Evolutionary conservation across 2,113 vertebrate genomes (phyloP), one percentile per base, ranked within the genome.

Genomic region (Odocoileus hemionus): DNA sequence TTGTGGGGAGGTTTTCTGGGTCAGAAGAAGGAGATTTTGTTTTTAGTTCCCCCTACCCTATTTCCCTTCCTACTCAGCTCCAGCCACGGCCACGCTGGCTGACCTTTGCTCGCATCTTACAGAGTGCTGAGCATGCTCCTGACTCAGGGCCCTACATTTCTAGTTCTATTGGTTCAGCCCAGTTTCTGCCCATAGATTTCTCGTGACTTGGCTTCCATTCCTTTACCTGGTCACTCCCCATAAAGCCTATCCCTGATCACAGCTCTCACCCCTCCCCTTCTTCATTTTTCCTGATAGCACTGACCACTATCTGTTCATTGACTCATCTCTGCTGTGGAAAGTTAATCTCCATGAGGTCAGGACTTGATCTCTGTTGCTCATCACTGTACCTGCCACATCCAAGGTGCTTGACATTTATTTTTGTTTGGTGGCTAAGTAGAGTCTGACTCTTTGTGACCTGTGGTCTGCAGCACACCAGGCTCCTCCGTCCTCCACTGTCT

Each of bases 81-180:
- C 43, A 23, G 76, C n/a, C 43, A 74, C 1, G 17, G 64, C n/a
- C 64, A 36, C 2, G 1, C 17, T 36, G 30, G 2, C 5, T 30
- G 76, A 43, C 25, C 25, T 60, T 43, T 28, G 39, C 11, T 11
- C 4, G 1, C 2, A 2, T 50, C 52, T 74, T 17, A 23, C 3
- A 57, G 10, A 47, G 28, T 3, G 0, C 21, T 7, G 19, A n/a
- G 43, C 8, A 0, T 3, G 21, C 21, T 10, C 39, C 79, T 33
- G 19, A 14, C 79, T 33, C 47, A 5, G 45, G 54, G 6, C 33
- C 28, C 16, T 16, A 9, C 1, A 6, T 6, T 17, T n/a, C 50
- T 30, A 1, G 58, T 23, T 10, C 58, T 52, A 36, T 12, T 1
- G 16, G 16, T 45, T 74, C 7, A 17, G 52, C 45, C 14, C 3